Base-by-base conservation (phyloP, 2,113 vertebrate genomes). In the Fulmarus glacialis region DNA sequence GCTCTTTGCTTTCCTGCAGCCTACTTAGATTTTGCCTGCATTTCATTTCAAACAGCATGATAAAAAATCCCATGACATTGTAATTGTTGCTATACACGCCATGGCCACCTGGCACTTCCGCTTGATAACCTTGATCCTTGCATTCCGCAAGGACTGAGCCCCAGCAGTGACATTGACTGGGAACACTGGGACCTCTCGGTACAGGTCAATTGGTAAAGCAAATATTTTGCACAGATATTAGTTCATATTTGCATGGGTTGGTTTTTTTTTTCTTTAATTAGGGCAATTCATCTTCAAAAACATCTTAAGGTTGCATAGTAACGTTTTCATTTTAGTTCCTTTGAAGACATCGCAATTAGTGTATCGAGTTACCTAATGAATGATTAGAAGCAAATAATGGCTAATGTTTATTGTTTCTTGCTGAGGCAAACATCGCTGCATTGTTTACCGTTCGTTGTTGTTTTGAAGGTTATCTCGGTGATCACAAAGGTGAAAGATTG, bases 141-240 rank as follows among this genome's bases (percentile, higher is more conserved):
- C n/a, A 9, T 9, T 53, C 16, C 0, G 0, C 47, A 22, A 56
- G 38, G 60, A 14, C 23, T 8, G 30, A 36, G 59, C 5, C 34
- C 29, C 40, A 45, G 2, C 15, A 3, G 0, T 14, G 75, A 24
- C 43, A 20, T 4, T 40, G 40, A 32, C 43, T 56, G 42, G 38
- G 40, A 92, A 8, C 12, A 20, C 19, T 11, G 18, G 21, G 19
- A 32, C 23, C 14, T 71, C 29, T 66, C 40, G 24, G 18, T 64
- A 34, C 36, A 60, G n/a, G 53, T 43, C 64, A 53, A 9, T 29
- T 6, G 3, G 18, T 12, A 84, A 91, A 85, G 40, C 15, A 82
- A 82, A 27, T 52, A 67, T 55, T 87, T 42, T 56, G 12, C 30
- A 32, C 34, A 32, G 8, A 14, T 68, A 58, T 55, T 20, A 38